Conservation (phyloP, 1,140 invertebrate species). For the Zaprionus davidi region DNA sequence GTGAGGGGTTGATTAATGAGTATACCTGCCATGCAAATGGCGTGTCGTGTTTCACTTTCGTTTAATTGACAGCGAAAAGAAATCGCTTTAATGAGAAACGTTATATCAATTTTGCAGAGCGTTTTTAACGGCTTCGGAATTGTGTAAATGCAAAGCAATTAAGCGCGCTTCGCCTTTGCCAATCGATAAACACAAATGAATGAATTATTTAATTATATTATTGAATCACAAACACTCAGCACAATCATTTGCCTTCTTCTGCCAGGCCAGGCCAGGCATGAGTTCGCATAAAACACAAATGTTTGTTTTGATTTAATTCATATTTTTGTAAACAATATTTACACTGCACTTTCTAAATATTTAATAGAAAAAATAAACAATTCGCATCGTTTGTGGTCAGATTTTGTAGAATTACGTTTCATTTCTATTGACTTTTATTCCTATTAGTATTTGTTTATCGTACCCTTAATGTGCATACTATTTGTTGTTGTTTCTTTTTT, state of each 20-base stretch:
- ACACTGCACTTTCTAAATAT: conserved; percentile 60
- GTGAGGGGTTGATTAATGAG: background rate
- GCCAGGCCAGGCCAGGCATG: background rate
- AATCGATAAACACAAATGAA: conserved; percentile 33
- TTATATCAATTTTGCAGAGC: conserved; percentile 52
- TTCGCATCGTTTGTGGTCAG: background rate
- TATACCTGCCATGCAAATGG: conserved; percentile 22
- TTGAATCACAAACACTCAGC: background rate
- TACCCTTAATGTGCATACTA: background rate
- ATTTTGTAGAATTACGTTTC: background rate
- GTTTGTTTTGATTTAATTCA: conserved; percentile 25
- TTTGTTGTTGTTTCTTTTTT: background rate
- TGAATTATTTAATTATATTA: conserved; percentile 13
- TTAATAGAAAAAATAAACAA: conserved; percentile 11
- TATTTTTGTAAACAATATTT: conserved; percentile 16
- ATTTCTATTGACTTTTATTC: background rate
- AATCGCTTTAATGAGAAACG: conserved; percentile 57
- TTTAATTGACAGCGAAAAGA: conserved; percentile 67
- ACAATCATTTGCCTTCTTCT: background rate
- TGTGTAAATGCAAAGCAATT: conserved; percentile 27
- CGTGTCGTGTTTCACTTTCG: conserved; percentile 60
- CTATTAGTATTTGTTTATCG: background rate
- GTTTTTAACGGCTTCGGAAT: conserved; percentile 13
- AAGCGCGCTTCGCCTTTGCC: conserved; percentile 11
- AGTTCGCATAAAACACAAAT: conserved; percentile 1